Base-by-base conservation (phyloP, 1,140 invertebrate genomes). In the Hormaphis cornu region DNA sequence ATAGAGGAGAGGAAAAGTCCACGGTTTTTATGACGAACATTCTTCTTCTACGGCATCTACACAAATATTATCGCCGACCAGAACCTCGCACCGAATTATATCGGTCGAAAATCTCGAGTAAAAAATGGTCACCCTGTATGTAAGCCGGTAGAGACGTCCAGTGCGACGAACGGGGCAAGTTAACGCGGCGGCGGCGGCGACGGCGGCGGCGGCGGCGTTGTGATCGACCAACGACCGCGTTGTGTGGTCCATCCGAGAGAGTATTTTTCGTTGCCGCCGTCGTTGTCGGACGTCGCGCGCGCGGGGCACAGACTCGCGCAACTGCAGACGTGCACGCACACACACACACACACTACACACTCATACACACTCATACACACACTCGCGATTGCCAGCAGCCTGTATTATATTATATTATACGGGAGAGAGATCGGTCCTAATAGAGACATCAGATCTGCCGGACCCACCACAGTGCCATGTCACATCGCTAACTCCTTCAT, bases 381-480 rank as follows among this genome's bases (percentile, higher is more conserved):
- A 35, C 48, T n/a, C 12, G 14, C 52, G 18, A 33, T 10, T 8
- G 20, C 22, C 10, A 20, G 20, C 12, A 12, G 30, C 16, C 22
- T 16, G 26, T 44, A 33, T 44, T n/a, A n/a, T n/a, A n/a, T n/a
- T n/a, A n/a, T n/a, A n/a, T n/a, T n/a, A n/a, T n/a, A n/a, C n/a
- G n/a, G 33, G 52, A 56, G 52, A 46, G 69, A 46, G 52, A 20
- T 6, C n/a, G 54, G 69, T 70, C 52, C 52, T 70, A 70, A 70
- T 70, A 70, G 69, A 70, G 69, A 70, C 69, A 70, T 70, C 69
- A 70, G 69, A 70, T 70, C 69, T 58, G 52, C 54, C 52, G 52
- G 69, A 70, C 69, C 69, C 54, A 70, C 69, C 69, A 46, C 69
- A 58, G 69, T 56, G 52, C 52, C 69, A 42, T 70, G 69, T 70